Evolutionary conservation across 2,797 vertebrate species (phyloP), one percentile per base, ranked within the genome.

Genomic region (Iguana delicatissima): DNA sequence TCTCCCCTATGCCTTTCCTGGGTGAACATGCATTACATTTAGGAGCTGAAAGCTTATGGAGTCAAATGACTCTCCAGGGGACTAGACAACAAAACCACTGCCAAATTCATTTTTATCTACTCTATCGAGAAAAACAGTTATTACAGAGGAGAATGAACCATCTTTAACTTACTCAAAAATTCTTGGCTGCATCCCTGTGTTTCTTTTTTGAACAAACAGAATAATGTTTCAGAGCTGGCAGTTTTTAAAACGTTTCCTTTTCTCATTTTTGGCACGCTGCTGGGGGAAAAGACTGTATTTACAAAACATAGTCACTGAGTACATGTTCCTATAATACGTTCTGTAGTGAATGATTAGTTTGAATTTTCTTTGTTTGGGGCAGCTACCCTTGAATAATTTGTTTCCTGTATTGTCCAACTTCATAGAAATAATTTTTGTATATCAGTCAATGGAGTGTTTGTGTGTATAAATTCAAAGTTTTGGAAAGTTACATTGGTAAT

Each of bases 171-270:
- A 92, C 89, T 96, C 91, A 95, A 95, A 96, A 96, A 95, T 95
- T 95, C 93, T 96, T 97, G 95, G 96, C 73, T 89, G 0, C 18
- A 7, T 93, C 93, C 91, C 91, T 94, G 93, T 91, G 95, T 96
- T 96, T 95, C 95, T 94, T 95, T 97, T 95, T 93, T 94, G 96
- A 97, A 96, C 93, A 97, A 97, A 96, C 96, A 97, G 93, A 97
- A 96, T 95, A 96, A 96, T 95, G 83, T 95, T 96, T 97, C 93
- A 94, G 95, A 88, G 93, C 94, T 97, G 94, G 95, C 95, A 96
- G 94, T 94, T 96, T 91, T 90, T 94, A 91, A 94, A 96, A 94
- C 89, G 89, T 94, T 97, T 93, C 93, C 90, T 9, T 85, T 96
- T 93, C 83, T 90, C 88, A 89, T 93, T 86, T 95, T 92, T 97